Conservation (phyloP, 2,888 invertebrate genomes). For the Sarcophaga variegata region DNA sequence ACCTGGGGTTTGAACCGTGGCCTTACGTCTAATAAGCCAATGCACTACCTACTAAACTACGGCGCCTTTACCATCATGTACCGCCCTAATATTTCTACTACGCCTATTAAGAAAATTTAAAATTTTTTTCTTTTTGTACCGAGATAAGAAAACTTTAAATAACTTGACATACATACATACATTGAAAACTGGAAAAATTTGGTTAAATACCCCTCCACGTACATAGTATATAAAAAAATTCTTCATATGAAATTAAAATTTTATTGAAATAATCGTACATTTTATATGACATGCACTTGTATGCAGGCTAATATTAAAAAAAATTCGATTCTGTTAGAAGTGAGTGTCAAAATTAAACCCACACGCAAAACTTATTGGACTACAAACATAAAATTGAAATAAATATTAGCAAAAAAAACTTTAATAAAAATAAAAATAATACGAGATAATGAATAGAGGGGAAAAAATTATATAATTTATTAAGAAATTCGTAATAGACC, state of each 20-base stretch:
- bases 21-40: too few species aligned
- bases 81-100: background rate
- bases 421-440: background rate
- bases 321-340: slow-evolving; percentile 10
- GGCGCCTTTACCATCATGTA: background rate
- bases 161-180: slow-evolving; percentile 39
- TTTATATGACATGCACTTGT: slow-evolving; percentile 31
- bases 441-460: background rate
- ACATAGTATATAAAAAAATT: background rate
- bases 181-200: slow-evolving; percentile 40
- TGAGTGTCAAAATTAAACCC: slow-evolving; percentile 37
- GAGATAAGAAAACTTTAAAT: slow-evolving; percentile 38
- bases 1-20: too few species aligned
- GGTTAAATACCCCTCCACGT: background rate
- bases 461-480: slow-evolving; percentile 27
- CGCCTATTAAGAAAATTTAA: background rate
- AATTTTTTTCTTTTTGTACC: background rate
- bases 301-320: slow-evolving; percentile 5
- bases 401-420: slow-evolving; percentile 47
- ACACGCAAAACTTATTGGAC: slow-evolving; percentile 33
- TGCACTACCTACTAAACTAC: too few species aligned
- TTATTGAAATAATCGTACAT: background rate
- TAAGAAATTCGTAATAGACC: background rate
- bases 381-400: slow-evolving; percentile 40
- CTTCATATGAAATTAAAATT: slow-evolving; percentile 10